phyloP scores from a whole-genome alignment of 2,888 invertebrate species.

The Aporophyla nigra region DNA sequence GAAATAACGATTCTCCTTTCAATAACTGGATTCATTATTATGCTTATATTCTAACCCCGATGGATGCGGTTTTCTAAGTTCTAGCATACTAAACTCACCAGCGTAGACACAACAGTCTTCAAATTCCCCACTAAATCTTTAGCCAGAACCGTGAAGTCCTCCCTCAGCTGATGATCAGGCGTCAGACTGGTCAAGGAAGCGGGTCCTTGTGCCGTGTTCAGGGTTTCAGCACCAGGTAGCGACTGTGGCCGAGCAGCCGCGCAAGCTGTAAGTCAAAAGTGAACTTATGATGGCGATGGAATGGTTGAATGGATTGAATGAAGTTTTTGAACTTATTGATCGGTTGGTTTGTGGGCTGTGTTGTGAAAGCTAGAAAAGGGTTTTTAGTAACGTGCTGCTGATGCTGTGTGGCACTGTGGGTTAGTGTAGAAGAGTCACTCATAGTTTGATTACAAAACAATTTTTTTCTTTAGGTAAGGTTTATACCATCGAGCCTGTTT shows the following conservation, averaged over 20 bases:
- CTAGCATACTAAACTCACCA: conserved; percentile 73
- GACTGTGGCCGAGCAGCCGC: conserved; percentile 91
- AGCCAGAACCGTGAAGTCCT: conserved; percentile 93
- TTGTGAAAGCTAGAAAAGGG: conserved; percentile 15
- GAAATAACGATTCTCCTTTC: too few species aligned
- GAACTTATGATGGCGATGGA: conserved; percentile 40
- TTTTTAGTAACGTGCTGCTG: conserved; percentile 11
- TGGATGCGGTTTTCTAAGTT: too few species aligned
- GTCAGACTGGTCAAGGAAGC: conserved; percentile 85
- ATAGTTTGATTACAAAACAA: not conserved
- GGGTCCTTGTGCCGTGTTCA: conserved; percentile 80
- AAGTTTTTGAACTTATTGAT: not conserved
- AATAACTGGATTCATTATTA: too few species aligned
- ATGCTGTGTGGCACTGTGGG: conserved; percentile 17
- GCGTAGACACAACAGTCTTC: conserved; percentile 90
- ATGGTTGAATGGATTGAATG: conserved; percentile 21
- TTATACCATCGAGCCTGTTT: too few species aligned
- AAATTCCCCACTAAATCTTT: conserved; percentile 93
- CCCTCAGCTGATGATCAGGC: conserved; percentile 90
- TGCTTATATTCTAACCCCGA: too few species aligned
- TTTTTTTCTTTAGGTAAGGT: too few species aligned
- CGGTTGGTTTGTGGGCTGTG: conserved; percentile 11
- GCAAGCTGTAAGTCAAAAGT: conserved; percentile 77
- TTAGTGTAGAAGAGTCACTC: not conserved
- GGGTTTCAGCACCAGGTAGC: conserved; percentile 88